These are phyloP conservation scores for Tetropium fuscum DNA, from an alignment of 2,888 invertebrate species.

Conservation along the genomic window DNA sequence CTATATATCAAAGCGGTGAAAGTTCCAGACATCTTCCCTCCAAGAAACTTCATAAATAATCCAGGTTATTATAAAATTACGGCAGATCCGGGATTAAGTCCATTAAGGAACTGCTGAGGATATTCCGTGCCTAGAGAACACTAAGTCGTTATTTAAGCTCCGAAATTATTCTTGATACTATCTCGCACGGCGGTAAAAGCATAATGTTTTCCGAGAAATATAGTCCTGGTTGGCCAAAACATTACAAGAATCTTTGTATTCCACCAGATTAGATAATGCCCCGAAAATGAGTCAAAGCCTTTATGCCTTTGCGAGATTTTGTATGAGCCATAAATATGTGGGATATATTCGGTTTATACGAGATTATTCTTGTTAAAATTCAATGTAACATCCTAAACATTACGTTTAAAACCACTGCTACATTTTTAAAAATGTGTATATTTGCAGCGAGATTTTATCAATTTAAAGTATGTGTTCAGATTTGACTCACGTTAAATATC, in stretches of 20 bases:
- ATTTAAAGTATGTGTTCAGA: too few species aligned
- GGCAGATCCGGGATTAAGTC: slow-evolving; percentile 18
- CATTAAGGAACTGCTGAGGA: slow-evolving; percentile 12
- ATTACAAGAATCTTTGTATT: slow-evolving; percentile 26
- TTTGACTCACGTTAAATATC: too few species aligned
- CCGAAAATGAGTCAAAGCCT: slow-evolving; percentile 12
- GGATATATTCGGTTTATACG: background rate
- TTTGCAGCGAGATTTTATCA: too few species aligned
- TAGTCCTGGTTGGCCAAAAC: slow-evolving; percentile 19
- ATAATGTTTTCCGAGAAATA: slow-evolving; percentile 26
- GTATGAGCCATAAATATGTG: background rate
- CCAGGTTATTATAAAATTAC: slow-evolving; percentile 18
- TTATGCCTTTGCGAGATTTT: slow-evolving; percentile 10
- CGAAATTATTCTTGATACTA: slow-evolving; percentile 24
- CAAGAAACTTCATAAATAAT: too few species aligned
- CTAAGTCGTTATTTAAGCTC: slow-evolving; percentile 19
- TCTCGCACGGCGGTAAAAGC: slow-evolving; percentile 24
- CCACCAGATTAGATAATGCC: slow-evolving; percentile 6
- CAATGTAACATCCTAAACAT: too few species aligned
- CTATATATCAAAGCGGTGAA: too few species aligned
- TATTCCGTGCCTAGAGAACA: slow-evolving; percentile 22
- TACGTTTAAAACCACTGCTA: too few species aligned
- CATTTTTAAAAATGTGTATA: too few species aligned
- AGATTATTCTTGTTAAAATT: too few species aligned
- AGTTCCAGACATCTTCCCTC: too few species aligned